These are phyloP conservation scores for Campylomormyrus tamandua DNA, from an alignment of 2,113 vertebrate genomes.

Conservation along the genomic window DNA sequence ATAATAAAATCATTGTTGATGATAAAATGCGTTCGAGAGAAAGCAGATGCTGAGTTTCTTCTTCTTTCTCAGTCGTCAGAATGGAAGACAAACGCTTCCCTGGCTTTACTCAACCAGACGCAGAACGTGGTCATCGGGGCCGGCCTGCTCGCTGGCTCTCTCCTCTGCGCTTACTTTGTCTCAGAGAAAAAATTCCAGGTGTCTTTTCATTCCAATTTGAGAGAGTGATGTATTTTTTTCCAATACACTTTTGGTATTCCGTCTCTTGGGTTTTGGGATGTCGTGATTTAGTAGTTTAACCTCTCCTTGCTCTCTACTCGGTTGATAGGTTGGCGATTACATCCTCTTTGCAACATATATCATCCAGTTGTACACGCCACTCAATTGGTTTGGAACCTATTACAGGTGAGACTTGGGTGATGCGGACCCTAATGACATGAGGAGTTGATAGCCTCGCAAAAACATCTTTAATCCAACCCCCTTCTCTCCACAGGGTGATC, in stretches of 20 bases:
- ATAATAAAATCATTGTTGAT: background rate
- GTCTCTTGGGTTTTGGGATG: background rate
- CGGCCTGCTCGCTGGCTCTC: constrained; percentile 79
- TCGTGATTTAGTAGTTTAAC: background rate
- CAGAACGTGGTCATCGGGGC: constrained; percentile 84
- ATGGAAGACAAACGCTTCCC: constrained; percentile 84
- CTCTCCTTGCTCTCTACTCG: background rate
- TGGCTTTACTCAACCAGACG: constrained; percentile 87
- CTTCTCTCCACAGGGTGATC: constrained; percentile 72
- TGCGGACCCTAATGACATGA: background rate
- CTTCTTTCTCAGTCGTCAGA: constrained; percentile 63
- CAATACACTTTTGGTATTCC: background rate
- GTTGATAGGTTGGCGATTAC: constrained; percentile 81
- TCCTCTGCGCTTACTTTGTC: constrained; percentile 90
- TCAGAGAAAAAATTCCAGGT: constrained; percentile 80
- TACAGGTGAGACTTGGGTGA: constrained; percentile 69
- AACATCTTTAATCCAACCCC: background rate
- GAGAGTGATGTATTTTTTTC: background rate
- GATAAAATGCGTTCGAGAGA: background rate
- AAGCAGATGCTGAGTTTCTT: background rate
- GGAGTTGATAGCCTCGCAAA: background rate
- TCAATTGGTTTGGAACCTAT: constrained; percentile 97
- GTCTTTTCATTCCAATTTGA: background rate
- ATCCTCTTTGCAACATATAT: constrained; percentile 94
- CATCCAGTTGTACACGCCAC: constrained; percentile 87